Percentiles rank a stretch among this genome's conserved stretches.
phyloP scores from a whole-genome alignment of 1,140 invertebrate species.

The Ostrea denselamellosa region DNA sequence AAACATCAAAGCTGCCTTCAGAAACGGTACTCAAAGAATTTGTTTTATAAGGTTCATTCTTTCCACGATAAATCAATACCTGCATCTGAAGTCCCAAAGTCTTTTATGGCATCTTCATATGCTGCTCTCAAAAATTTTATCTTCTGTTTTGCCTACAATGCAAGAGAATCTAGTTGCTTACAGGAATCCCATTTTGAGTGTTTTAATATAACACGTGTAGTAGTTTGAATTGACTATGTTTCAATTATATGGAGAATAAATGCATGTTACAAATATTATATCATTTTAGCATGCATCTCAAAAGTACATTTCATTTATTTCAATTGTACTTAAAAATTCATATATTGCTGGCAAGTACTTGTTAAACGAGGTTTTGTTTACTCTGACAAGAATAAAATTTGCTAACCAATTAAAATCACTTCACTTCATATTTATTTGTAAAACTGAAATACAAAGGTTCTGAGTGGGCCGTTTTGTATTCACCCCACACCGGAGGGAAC shows the following conservation, averaged over 20 bases:
- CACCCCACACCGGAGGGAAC: too few species aligned
- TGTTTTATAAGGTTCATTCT: too few species aligned
- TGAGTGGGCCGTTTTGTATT: background rate
- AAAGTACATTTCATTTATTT: background rate
- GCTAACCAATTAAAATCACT: background rate
- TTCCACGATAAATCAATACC: constrained; percentile 48
- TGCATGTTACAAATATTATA: too few species aligned
- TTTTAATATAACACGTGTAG: too few species aligned
- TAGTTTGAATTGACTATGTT: too few species aligned
- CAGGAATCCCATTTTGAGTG: too few species aligned
- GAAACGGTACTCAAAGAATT: too few species aligned
- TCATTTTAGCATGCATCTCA: background rate
- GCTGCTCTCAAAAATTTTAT: constrained; percentile 58
- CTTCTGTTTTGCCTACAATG: constrained; percentile 53
- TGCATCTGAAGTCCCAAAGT: constrained; percentile 61
- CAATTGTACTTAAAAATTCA: background rate
- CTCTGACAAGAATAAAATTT: background rate
- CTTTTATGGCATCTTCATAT: constrained; percentile 68
- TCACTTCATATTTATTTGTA: background rate
- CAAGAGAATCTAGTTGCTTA: background rate
- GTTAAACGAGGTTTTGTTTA: background rate
- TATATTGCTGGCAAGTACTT: background rate
- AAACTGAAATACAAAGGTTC: background rate
- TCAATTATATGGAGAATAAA: too few species aligned
- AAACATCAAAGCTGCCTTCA: too few species aligned